Base-by-base conservation (phyloP, 2,113 vertebrate species). In the Plecotus auritus region DNA sequence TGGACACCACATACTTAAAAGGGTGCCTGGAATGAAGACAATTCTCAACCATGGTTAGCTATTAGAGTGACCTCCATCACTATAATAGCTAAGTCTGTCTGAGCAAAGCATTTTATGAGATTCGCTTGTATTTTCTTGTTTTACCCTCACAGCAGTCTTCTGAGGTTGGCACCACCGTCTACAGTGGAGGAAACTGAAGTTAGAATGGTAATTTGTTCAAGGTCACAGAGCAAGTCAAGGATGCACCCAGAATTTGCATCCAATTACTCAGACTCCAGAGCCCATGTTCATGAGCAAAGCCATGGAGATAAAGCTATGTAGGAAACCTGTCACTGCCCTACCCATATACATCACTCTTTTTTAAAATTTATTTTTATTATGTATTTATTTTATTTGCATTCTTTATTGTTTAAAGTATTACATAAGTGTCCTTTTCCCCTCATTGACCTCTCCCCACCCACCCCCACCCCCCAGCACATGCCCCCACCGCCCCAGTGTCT, bases 71-170 rank as follows among this genome's bases (percentile, higher is more conserved):
- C 18, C 74, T 85, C 61, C 61, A 76, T 66, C 80, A n/a, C 67
- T 51, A 8, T 70, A 84, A 95, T 35, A 83, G 66, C 64, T 49
- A 64, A 85, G 81, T 88, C 74, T 70, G 69, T 76, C n/a, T 78
- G 42, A 91, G 67, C 16, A 56, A 92, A 88, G 35, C 30, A 47
- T 20, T 81, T 80, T 49, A 22, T 20, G 32, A n/a, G 72, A 87
- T 72, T 92, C 76, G 59, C 77, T 87, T 70, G 18, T 49, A 42
- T 59, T 87, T 95, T 92, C 69, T 89, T 77, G 73, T 59, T 81
- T 93, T 72, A 40, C 82, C 49, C 37, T 93, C 11, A 3, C 23
- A 9, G 69, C n/a, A 67, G 70, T n/a, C 47, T 42, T 40, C 0
- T 9, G 76, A 81, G 40, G 49, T 95, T 28, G 14, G 18, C 32